phyloP scores from a whole-genome alignment of 2,888 invertebrate genomes.

The Polydrusus cervinus region DNA sequence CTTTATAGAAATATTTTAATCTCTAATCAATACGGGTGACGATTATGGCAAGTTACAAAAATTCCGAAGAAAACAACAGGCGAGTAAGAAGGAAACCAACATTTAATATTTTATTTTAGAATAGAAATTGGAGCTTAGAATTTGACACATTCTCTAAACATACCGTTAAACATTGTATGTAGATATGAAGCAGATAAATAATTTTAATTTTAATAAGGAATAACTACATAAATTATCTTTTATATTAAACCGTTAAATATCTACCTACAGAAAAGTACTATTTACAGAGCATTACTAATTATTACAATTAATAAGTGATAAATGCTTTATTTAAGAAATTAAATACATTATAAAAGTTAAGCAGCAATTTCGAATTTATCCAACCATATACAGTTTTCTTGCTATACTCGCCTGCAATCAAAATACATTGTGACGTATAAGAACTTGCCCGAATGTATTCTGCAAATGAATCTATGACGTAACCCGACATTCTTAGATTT shows the following conservation, averaged over 20 bases:
- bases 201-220: no score
- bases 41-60: no score
- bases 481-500: conserved; percentile 36
- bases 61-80: conserved; percentile 10
- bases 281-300: background rate
- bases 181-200: background rate
- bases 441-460: conserved; percentile 8
- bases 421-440: conserved; percentile 28
- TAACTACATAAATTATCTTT: no score
- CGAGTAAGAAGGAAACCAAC: background rate
- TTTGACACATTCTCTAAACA: background rate
- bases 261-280: no score
- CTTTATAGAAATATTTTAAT: no score
- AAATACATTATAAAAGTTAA: background rate
- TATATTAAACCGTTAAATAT: no score
- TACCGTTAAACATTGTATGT: background rate
- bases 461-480: conserved; percentile 46
- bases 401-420: conserved; percentile 14
- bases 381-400: conserved; percentile 16
- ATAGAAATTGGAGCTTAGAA: background rate
- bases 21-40: no score
- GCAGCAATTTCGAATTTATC: background rate
- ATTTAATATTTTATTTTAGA: background rate
- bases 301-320: background rate
- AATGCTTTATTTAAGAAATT: background rate